Evolutionary conservation across 2,888 invertebrate species (phyloP).

Genomic region (Leptopilina drosophilae): DNA sequence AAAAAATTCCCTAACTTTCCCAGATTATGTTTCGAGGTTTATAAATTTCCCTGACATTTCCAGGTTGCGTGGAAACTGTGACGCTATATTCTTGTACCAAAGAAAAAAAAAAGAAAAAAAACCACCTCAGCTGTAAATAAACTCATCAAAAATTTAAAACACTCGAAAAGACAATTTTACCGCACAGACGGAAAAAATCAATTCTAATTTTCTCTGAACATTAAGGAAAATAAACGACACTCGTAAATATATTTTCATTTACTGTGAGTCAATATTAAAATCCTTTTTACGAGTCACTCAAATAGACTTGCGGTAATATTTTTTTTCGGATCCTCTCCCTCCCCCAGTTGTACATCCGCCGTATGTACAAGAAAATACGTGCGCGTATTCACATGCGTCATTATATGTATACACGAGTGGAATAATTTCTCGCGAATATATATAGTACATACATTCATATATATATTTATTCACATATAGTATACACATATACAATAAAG

Average conservation of each 20-base stretch:
- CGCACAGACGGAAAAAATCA: not conserved
- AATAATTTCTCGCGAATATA: constrained; percentile 11
- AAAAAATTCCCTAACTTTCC: too few relatives aligned
- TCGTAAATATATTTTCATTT: constrained; percentile 2
- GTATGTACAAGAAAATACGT: constrained; percentile 6
- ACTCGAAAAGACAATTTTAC: too few relatives aligned
- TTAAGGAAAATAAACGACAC: not conserved
- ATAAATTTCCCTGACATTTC: too few relatives aligned
- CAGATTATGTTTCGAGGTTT: too few relatives aligned
- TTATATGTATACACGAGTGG: constrained; percentile 18
- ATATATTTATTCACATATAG: too few relatives aligned
- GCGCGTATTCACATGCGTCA: constrained; percentile 32
- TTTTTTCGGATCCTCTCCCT: constrained; percentile 2
- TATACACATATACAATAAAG: too few relatives aligned
- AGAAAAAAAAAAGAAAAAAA: too few relatives aligned
- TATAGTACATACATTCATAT: too few relatives aligned
- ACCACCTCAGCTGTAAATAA: too few relatives aligned
- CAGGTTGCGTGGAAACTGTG: too few relatives aligned
- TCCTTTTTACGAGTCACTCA: constrained; percentile 5
- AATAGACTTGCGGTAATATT: constrained; percentile 22
- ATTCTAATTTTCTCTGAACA: not conserved
- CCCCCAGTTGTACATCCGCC: not conserved
- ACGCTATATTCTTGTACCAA: too few relatives aligned
- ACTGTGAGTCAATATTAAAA: not conserved
- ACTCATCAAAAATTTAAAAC: too few relatives aligned